Base-by-base conservation (phyloP, 2,113 vertebrate species). In the Naja naja region DNA sequence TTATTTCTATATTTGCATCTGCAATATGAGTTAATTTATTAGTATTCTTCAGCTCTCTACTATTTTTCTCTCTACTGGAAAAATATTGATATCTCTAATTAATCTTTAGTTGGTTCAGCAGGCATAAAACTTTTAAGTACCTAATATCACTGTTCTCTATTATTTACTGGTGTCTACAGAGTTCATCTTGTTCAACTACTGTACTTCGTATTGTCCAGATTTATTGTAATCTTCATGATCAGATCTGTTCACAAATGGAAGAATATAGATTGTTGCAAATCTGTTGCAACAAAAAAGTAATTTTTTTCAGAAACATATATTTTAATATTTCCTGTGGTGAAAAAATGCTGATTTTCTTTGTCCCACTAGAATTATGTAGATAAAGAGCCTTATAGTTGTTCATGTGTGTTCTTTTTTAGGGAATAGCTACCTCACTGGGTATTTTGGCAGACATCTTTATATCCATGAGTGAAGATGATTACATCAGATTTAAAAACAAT, bases 401-500 rank as follows among this genome's bases (percentile, higher is more conserved):
- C 43, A 85, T 60, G 34, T 90, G 53, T 12, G 25, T 95, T 96
- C 16, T 96, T 9, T 96, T 96, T 90, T 93, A 98, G 98, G 98
- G 98, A 88, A 98, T 99, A 94, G 98, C 99, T 89, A 98, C 98
- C 2, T 99, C 99, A 5, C 97, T 99, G 54, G 98, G 98, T 1
- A 97, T 99, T 89, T 94, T 99, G 95, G 99, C 99, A 88, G 98
- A 98, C 92, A 98, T 99, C 94, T 97, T 99, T 93, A 95, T 98
- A 90, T 99, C 99, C 88, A 99, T 99, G 99, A 99, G 96, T 91
- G 98, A 99, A 92, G 96, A 98, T 25, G 99, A 99, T 95, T 99
- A 98, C 85, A 88, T 93, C 1, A 94, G 95, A 49, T 99, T 99
- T 95, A 98, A 97, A 96, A 96, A 87, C n/a, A 98, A 92, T 88